Conservation (phyloP, 30 jellyfish, hydroid and myxozoan genomes). For the Aurelia aurita region DNA sequence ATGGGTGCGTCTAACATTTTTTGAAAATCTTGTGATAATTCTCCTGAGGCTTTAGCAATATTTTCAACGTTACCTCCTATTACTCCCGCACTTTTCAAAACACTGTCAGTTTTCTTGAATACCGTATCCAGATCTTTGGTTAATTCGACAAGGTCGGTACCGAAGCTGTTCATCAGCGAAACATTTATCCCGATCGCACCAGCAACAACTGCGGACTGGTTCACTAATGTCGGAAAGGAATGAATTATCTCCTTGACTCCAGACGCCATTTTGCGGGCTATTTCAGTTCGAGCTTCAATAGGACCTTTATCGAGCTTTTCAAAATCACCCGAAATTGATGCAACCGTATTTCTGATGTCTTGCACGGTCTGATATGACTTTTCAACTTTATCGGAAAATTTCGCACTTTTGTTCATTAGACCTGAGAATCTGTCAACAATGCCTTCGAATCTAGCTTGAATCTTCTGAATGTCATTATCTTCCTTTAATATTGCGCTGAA, state of each 20-base stretch:
- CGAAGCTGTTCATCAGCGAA: slow-evolving; percentile 62
- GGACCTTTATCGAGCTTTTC: slow-evolving; percentile 76
- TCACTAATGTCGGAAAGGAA: slow-evolving; percentile 63
- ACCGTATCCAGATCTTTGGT: slow-evolving; percentile 34
- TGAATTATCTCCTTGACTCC: slow-evolving; percentile 73
- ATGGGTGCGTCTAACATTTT: slow-evolving; percentile 66
- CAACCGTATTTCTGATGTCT: slow-evolving; percentile 36
- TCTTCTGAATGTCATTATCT: slow-evolving; percentile 56
- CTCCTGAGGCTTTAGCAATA: slow-evolving; percentile 53
- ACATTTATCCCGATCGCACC: slow-evolving; percentile 63
- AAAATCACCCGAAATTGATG: slow-evolving; percentile 21
- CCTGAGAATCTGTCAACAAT: slow-evolving; percentile 71
- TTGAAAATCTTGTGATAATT: slow-evolving; percentile 60
- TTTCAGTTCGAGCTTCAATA: slow-evolving; percentile 69
- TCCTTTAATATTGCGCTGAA: slow-evolving; percentile 79
- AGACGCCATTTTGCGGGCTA: slow-evolving; percentile 67
- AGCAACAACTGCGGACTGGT: slow-evolving; percentile 76
- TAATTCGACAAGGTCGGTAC: slow-evolving; percentile 52
- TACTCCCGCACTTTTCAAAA: slow-evolving; percentile 75
- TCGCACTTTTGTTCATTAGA: slow-evolving; percentile 62
- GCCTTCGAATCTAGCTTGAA: slow-evolving; percentile 63
- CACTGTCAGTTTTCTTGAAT: slow-evolving; percentile 71
- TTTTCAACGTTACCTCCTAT: slow-evolving; percentile 39
- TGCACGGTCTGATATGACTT: slow-evolving; percentile 64
- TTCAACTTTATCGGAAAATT: slow-evolving; percentile 62